A percentile compares a stretch with the other conserved stretches of the same genome.
phyloP scores from a whole-genome alignment of 2,888 invertebrate genomes.

The Stratiomys singularior region DNA sequence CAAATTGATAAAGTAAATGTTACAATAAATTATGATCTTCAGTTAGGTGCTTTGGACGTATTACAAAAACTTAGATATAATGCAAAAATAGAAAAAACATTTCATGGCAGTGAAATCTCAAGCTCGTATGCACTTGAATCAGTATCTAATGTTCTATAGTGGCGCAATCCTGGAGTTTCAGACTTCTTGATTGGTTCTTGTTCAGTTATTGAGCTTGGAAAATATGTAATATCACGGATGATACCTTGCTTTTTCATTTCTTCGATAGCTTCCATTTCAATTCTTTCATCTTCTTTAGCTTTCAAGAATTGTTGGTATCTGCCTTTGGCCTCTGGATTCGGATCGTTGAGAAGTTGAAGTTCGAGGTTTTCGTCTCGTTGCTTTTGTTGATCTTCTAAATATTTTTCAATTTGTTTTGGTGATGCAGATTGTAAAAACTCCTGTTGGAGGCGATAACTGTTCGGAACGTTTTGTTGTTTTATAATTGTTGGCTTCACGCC shows the following conservation, averaged over 20 bases:
- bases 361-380: constrained; percentile 47
- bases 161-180: constrained; percentile 23
- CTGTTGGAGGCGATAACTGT: constrained; percentile 42
- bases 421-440: constrained; percentile 44
- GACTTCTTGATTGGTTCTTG: not conserved
- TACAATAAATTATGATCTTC: constrained; percentile 20
- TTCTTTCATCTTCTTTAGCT: constrained; percentile 49
- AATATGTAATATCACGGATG: not conserved
- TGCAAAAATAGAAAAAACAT: too few relatives aligned
- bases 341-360: constrained; percentile 48
- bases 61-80: not conserved
- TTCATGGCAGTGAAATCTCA: not conserved
- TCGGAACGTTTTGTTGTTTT: constrained; percentile 39
- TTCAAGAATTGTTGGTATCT: constrained; percentile 49
- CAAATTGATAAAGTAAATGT: not conserved
- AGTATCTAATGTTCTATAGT: constrained; percentile 16
- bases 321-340: constrained; percentile 43
- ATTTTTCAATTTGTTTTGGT: constrained; percentile 48
- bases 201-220: not conserved
- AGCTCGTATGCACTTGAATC: constrained; percentile 16
- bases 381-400: constrained; percentile 49
- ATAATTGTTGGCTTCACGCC: not conserved
- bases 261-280: constrained; percentile 49
- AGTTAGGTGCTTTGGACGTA: not conserved
- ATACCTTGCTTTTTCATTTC: constrained; percentile 22